Evolutionary conservation across 2,888 invertebrate species (phyloP).

Genomic region (Pristionchus entomophagus): DNA sequence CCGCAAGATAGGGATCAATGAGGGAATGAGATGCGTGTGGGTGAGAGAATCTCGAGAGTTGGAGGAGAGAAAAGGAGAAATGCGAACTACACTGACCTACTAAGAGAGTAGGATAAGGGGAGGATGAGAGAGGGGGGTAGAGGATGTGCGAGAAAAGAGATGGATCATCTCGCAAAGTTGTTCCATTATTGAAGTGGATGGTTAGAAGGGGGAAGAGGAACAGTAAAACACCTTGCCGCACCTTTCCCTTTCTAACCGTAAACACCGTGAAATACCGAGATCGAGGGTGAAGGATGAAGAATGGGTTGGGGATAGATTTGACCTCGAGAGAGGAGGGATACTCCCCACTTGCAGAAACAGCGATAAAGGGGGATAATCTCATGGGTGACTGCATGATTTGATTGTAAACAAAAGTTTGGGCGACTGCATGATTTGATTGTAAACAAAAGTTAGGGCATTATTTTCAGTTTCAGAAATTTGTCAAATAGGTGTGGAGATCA

Average conservation of each 20-base stretch:
- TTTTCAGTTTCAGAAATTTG: too few relatives aligned
- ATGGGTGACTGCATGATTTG: too few relatives aligned
- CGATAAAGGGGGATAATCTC: too few relatives aligned
- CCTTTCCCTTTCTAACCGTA: constrained; percentile 1
- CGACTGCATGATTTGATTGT: too few relatives aligned
- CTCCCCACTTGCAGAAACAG: too few relatives aligned
- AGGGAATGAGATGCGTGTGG: not conserved
- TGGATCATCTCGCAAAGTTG: not conserved
- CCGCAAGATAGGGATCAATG: constrained; percentile 3
- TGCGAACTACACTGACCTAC: constrained; percentile 42
- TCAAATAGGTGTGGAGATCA: too few relatives aligned
- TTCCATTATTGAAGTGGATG: constrained; percentile 15
- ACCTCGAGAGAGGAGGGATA: too few relatives aligned
- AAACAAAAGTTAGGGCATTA: too few relatives aligned
- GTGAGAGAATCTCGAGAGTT: constrained; percentile 21
- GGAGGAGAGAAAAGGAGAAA: not conserved
- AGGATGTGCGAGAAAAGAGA: not conserved
- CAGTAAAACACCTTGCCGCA: not conserved
- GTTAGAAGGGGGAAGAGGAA: not conserved
- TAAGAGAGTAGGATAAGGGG: not conserved
- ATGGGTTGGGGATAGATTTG: not conserved
- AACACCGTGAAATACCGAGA: not conserved
- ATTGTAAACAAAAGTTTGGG: too few relatives aligned
- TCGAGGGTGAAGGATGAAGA: not conserved
- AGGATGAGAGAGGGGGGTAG: not conserved